A percentile compares a stretch with the other conserved stretches of the same genome.
Evolutionary conservation across 2,888 invertebrate species (phyloP).

Genomic region (Clepsis dumicolana): DNA sequence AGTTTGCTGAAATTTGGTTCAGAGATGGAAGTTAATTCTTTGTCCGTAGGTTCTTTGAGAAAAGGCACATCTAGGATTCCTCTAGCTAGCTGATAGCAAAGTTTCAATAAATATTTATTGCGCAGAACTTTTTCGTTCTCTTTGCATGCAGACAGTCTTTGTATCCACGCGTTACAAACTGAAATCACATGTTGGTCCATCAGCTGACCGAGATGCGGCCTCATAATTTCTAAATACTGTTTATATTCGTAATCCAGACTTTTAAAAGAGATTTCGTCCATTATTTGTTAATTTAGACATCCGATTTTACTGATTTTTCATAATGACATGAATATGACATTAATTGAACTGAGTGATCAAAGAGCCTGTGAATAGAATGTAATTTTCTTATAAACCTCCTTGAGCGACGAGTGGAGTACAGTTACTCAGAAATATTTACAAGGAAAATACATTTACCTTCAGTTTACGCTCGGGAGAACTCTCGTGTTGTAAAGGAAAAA

Average conservation of each 20-base stretch:
- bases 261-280: constrained; percentile 62
- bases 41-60: constrained; percentile 58
- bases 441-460: neutral
- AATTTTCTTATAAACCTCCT: constrained; percentile 20
- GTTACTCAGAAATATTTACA: neutral
- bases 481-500: neutral
- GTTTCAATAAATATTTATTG: constrained; percentile 72
- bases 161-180: constrained; percentile 76
- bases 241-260: constrained; percentile 72
- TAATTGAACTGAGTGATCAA: constrained; percentile 2
- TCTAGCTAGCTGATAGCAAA: constrained; percentile 75
- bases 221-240: constrained; percentile 72
- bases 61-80: constrained; percentile 72
- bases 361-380: neutral
- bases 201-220: constrained; percentile 68
- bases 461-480: neutral
- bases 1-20: constrained; percentile 62
- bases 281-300: constrained; percentile 45
- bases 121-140: constrained; percentile 66
- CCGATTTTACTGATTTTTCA: constrained; percentile 6
- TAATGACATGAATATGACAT: constrained; percentile 6
- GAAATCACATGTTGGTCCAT: constrained; percentile 63
- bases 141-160: constrained; percentile 64
- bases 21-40: constrained; percentile 55
- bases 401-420: neutral